These are phyloP conservation scores for Eupsilia transversa DNA, from an alignment of 2,888 invertebrate genomes.

Conservation along the genomic window DNA sequence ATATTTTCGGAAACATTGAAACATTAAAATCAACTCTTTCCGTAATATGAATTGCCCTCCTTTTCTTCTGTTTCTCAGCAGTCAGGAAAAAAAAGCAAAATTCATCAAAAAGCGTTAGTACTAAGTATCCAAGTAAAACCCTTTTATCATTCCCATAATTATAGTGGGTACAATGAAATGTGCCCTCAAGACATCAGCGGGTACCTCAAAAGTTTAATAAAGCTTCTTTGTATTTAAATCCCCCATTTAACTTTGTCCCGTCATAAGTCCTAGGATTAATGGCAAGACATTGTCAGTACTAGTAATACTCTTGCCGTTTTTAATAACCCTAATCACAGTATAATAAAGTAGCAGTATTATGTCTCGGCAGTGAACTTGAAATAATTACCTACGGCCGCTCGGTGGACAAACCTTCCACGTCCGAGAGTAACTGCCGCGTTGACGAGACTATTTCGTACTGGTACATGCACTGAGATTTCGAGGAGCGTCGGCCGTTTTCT, in stretches of 20 bases:
- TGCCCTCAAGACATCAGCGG: conserved; percentile 70
- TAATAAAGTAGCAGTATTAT: too few relatives aligned
- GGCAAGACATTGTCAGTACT: conserved; percentile 73
- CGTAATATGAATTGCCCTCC: background rate
- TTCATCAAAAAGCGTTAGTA: background rate
- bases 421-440: too few relatives aligned
- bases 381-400: too few relatives aligned
- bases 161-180: conserved; percentile 40
- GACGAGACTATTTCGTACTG: too few relatives aligned
- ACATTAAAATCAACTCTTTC: background rate
- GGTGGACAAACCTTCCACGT: too few relatives aligned
- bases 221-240: conserved; percentile 80
- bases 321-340: too few relatives aligned
- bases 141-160: conserved; percentile 16
- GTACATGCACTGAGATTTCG: too few relatives aligned
- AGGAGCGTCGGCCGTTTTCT: too few relatives aligned
- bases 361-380: too few relatives aligned
- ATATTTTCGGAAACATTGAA: background rate
- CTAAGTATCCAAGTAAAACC: background rate
- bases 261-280: conserved; percentile 82
- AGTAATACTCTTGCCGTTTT: conserved; percentile 74
- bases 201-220: conserved; percentile 77
- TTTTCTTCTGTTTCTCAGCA: background rate
- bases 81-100: background rate
- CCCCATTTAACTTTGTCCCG: conserved; percentile 82